Conservation (phyloP, 1,140 invertebrate species). For the Anastrepha obliqua region DNA sequence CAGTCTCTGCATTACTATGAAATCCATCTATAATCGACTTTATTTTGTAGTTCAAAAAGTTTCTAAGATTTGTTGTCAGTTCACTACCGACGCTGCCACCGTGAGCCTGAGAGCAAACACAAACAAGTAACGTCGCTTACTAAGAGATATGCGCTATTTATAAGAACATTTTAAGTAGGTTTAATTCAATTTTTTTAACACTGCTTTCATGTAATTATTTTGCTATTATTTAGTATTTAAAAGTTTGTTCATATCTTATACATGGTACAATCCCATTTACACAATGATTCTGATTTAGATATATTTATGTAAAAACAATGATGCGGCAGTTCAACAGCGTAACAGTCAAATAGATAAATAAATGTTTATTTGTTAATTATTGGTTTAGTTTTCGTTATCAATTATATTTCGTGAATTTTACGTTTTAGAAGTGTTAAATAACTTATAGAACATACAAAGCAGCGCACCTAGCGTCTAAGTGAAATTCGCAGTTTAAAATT, state of each 20-base stretch:
- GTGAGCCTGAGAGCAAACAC: constrained; percentile 33
- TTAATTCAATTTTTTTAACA: constrained; percentile 40
- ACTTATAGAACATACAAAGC: constrained; percentile 2
- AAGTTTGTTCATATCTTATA: constrained; percentile 18
- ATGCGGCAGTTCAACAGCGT: background rate
- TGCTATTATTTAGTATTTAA: constrained; percentile 53
- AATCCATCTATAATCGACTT: constrained; percentile 40
- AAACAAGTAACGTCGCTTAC: constrained; percentile 22
- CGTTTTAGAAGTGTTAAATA: constrained; percentile 2
- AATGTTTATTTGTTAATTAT: constrained; percentile 47
- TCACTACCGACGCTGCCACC: constrained; percentile 42
- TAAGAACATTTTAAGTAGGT: constrained; percentile 52
- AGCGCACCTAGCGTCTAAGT: constrained; percentile 32
- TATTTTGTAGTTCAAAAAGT: constrained; percentile 46
- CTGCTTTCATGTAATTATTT: constrained; percentile 47
- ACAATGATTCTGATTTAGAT: constrained; percentile 30
- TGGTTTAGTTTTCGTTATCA: background rate
- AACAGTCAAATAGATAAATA: constrained; percentile 23
- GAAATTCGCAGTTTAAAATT: constrained; percentile 8
- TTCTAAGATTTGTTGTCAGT: constrained; percentile 37
- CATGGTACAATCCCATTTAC: background rate
- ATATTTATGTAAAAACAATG: constrained; percentile 24
- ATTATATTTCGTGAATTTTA: constrained; percentile 22
- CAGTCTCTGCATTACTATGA: constrained; percentile 16
- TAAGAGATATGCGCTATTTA: constrained; percentile 46